Conservation (phyloP, 2,888 invertebrate species). For the Muschampia plurimacula region DNA sequence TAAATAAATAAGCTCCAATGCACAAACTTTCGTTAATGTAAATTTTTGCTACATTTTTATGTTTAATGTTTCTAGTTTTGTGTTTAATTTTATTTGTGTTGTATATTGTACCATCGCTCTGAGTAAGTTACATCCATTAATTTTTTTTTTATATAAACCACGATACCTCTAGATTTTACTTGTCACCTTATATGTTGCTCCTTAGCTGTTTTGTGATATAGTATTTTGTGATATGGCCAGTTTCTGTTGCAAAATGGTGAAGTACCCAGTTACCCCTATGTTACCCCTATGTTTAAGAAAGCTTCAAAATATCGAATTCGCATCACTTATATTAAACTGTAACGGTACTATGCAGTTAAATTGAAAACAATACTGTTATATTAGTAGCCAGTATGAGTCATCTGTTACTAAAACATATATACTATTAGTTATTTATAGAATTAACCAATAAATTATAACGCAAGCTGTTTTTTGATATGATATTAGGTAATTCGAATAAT, state of each 20-base stretch:
- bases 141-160: background rate
- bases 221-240: background rate
- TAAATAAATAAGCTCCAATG: background rate
- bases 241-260: background rate
- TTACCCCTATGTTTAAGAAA: background rate
- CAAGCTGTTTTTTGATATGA: no score
- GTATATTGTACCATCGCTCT: background rate
- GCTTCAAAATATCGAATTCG: constrained; percentile 44
- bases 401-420: constrained; percentile 14
- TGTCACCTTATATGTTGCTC: background rate
- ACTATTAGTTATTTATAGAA: background rate
- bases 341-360: constrained; percentile 44
- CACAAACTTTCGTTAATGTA: constrained; percentile 3
- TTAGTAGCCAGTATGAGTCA: constrained; percentile 20
- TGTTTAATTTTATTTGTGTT: background rate
- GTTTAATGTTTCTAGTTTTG: background rate
- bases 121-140: background rate
- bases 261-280: no score
- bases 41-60: background rate
- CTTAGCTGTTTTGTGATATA: background rate
- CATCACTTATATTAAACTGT: constrained; percentile 78
- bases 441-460: no score
- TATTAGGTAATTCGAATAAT: no score
- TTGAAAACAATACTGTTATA: background rate
- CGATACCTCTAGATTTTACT: background rate